Conservation (phyloP, 2,888 invertebrate genomes). For the Hecatera dysodea region DNA sequence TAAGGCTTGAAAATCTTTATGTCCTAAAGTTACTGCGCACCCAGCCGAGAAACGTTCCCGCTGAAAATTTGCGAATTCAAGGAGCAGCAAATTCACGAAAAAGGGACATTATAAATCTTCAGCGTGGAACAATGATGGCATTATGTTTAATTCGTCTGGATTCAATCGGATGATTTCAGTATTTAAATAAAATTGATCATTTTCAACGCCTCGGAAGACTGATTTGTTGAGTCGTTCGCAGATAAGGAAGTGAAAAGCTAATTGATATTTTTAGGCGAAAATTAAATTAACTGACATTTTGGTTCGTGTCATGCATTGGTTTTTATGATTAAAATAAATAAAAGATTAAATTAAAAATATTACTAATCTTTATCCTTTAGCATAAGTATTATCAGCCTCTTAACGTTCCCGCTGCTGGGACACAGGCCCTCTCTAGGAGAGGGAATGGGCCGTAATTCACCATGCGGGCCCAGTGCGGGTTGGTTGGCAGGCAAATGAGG, state of each 20-base stretch:
- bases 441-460: too few relatives aligned
- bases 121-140: constrained; percentile 23
- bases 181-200: constrained; percentile 31
- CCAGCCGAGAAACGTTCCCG: constrained; percentile 38
- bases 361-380: too few relatives aligned
- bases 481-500: too few relatives aligned
- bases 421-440: too few relatives aligned
- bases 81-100: constrained; percentile 36
- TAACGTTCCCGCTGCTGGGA: too few relatives aligned
- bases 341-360: too few relatives aligned
- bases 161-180: constrained; percentile 20
- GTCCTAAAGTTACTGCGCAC: constrained; percentile 41
- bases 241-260: not conserved
- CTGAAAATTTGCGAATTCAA: constrained; percentile 37
- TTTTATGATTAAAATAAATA: too few relatives aligned
- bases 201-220: constrained; percentile 17
- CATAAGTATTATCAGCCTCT: too few relatives aligned
- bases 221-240: constrained; percentile 1
- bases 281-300: too few relatives aligned
- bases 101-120: constrained; percentile 45
- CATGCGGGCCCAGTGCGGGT: too few relatives aligned
- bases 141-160: constrained; percentile 35
- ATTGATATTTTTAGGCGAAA: not conserved
- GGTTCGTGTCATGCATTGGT: too few relatives aligned
- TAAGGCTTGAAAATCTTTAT: constrained; percentile 38